phyloP scores from a whole-genome alignment of 2,888 invertebrate genomes.

The Antitype chi region DNA sequence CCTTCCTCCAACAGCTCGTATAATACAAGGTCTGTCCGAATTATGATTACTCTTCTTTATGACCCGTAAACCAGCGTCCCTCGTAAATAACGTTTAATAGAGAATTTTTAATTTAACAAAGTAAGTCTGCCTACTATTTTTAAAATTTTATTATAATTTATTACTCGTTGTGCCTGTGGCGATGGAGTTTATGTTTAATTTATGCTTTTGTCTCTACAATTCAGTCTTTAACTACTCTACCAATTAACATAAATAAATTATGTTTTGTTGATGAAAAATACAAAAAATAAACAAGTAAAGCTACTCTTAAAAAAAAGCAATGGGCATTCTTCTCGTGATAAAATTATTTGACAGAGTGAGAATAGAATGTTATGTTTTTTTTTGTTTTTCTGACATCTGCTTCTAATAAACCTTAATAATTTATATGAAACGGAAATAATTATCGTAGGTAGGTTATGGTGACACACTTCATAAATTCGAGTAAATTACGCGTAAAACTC shows the following conservation, averaged over 20 bases:
- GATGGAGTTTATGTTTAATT: slow-evolving; percentile 31
- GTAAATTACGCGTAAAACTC: slow-evolving; percentile 40
- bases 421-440: slow-evolving; percentile 4
- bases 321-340: too few relatives aligned
- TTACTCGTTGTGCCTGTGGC: slow-evolving; percentile 11
- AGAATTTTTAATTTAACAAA: slow-evolving; percentile 66
- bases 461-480: slow-evolving; percentile 24
- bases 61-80: slow-evolving; percentile 49
- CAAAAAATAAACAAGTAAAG: too few relatives aligned
- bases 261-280: neutral
- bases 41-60: slow-evolving; percentile 66
- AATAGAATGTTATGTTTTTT: too few relatives aligned
- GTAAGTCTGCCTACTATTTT: slow-evolving; percentile 49
- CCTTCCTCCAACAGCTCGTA: slow-evolving; percentile 7
- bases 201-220: slow-evolving; percentile 40
- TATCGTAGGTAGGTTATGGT: slow-evolving; percentile 1
- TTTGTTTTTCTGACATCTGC: too few relatives aligned
- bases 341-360: too few relatives aligned
- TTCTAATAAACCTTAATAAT: neutral
- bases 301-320: too few relatives aligned
- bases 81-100: slow-evolving; percentile 67
- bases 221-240: slow-evolving; percentile 17
- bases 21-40: slow-evolving; percentile 34
- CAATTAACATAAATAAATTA: neutral
- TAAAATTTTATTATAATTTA: slow-evolving; percentile 53